Evolutionary conservation across 2,888 invertebrate species (phyloP), one percentile per base, ranked within the genome.

Genomic region (Lingula anatina): DNA sequence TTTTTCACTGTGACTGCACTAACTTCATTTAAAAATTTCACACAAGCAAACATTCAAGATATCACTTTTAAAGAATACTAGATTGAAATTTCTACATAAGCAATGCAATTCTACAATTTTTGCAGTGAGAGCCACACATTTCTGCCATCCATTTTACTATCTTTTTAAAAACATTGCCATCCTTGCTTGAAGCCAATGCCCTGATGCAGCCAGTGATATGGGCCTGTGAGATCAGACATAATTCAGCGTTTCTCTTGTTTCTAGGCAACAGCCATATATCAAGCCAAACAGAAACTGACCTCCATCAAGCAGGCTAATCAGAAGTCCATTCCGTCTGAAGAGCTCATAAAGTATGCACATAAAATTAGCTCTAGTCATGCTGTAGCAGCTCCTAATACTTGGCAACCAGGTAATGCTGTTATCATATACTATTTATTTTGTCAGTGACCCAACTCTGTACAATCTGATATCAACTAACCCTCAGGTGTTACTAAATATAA

Each of bases 291-390:
- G 73, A 96, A 96, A 73, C 80, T 96, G 27, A 85, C 88, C 44
- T 90, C 91, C 21, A 94, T 96, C 51, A 84, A 87, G 1, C 86
- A 88, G 70, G 94, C 95, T 0, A 89, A 90, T 61, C 88, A 88
- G 61, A 83, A 88, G 47, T 90, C 91, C 0, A 90, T 95, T 0
- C 86, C 90, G 2, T 93, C 94, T 0, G 96, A 96, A 75, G 96
- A 96, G 68, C 81, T 97, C 2, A 94, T 96, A 46, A 93, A 94
- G 76, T 96, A 93, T 82, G 94, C 96, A 15, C 91, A 93, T 76
- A 85, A 92, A 70, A 96, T 97, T 60, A 94, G 94, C 76, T 91
- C 94, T n/a, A 93, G 94, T 20, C 93, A 95, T 81, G 93, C 95
- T 24, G 90, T 97, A 15, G 92, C 93, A 70, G 95, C 96, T 2